A percentile compares a stretch with the other conserved stretches of the same genome.
Evolutionary conservation across 2,797 vertebrate genomes (phyloP).

Genomic region (Scolopax bukidnonensis): DNA sequence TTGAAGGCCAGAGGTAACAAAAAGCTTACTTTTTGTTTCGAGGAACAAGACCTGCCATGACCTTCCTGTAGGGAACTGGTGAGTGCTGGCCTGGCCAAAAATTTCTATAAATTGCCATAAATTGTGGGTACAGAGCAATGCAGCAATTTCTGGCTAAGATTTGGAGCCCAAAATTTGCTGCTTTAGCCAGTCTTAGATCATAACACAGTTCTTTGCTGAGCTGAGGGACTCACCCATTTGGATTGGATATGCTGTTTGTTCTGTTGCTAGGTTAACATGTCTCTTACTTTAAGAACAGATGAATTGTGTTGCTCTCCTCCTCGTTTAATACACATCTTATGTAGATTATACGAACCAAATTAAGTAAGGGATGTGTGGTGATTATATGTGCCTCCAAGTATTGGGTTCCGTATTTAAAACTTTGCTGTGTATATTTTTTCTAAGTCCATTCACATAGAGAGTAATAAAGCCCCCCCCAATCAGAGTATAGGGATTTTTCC

Average conservation of each 20-base stretch:
- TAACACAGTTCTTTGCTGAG: not conserved
- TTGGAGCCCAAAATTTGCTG: not conserved
- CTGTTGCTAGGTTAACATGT: slow-evolving; percentile 13
- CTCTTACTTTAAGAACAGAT: not conserved
- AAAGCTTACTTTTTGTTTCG: not conserved
- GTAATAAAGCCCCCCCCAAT: not conserved
- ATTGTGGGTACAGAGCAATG: not conserved
- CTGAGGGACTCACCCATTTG: not conserved
- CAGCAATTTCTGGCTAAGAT: not conserved
- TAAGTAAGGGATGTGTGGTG: not conserved
- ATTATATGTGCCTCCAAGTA: not conserved
- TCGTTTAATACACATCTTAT: not conserved
- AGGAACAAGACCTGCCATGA: not conserved
- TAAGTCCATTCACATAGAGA: not conserved
- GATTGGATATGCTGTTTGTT: not conserved
- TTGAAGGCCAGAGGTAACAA: not conserved
- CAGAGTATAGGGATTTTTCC: not conserved
- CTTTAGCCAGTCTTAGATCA: not conserved
- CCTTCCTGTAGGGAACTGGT: not conserved
- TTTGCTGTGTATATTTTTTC: not conserved
- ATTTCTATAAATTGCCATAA: not conserved
- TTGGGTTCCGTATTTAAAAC: not conserved
- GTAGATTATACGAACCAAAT: not conserved
- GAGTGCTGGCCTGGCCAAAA: not conserved
- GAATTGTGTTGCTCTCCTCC: not conserved